phyloP scores from a whole-genome alignment of 2,888 invertebrate genomes.

The Ellobium chinense region DNA sequence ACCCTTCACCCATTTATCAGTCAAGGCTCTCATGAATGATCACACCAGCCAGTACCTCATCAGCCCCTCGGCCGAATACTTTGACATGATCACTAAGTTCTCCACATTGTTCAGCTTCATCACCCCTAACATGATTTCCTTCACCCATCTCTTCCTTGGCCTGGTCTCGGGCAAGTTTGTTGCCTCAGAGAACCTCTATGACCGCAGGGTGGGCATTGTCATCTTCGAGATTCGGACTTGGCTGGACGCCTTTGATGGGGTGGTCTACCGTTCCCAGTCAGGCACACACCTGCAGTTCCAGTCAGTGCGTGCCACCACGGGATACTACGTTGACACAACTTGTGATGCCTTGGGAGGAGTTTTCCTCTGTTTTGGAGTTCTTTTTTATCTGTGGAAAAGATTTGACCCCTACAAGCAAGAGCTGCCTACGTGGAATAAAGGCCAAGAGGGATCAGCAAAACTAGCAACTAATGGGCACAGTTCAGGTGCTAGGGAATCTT shows the following conservation, averaged over 20 bases:
- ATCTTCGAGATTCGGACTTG: conserved; percentile 90
- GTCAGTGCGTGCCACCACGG: conserved; percentile 42
- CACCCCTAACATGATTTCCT: conserved; percentile 91
- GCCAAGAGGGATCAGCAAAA: conserved; percentile 28
- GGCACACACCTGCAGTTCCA: conserved; percentile 52
- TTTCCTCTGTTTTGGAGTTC: conserved; percentile 49
- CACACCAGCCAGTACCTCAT: conserved; percentile 91
- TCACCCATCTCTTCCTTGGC: conserved; percentile 38
- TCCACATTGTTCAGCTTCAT: conserved; percentile 82
- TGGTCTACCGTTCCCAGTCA: conserved; percentile 87
- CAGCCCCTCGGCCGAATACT: conserved; percentile 87
- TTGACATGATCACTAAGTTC: conserved; percentile 84
- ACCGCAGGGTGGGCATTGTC: conserved; percentile 84
- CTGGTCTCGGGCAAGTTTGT: conserved; percentile 40
- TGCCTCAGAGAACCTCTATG: conserved; percentile 36
- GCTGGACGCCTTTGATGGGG: conserved; percentile 91
- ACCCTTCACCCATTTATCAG: conserved; percentile 82
- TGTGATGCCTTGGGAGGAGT: conserved; percentile 48
- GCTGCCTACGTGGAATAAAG: conserved; percentile 42
- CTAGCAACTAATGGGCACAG: conserved; percentile 45
- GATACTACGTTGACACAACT: conserved; percentile 50
- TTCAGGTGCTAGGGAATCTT: conserved; percentile 15
- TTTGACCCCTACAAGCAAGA: conserved; percentile 46
- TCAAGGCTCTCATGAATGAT: conserved; percentile 90
- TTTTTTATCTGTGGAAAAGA: conserved; percentile 47